phyloP scores from a whole-genome alignment of 2,797 vertebrate genomes.

The Masticophis lateralis region DNA sequence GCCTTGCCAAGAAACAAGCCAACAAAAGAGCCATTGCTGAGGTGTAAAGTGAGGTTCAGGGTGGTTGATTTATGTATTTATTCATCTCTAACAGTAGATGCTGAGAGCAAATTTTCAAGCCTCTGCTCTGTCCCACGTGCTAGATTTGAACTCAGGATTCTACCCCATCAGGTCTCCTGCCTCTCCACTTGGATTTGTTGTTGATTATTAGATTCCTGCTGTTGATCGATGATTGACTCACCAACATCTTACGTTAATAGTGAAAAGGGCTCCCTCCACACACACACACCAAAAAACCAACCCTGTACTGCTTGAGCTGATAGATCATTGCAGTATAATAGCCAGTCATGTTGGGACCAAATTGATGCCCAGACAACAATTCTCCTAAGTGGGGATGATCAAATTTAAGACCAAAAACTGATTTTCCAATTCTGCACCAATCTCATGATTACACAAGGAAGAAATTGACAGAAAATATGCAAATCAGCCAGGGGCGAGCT shows the following conservation, averaged over 20 bases:
- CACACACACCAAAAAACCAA: background rate
- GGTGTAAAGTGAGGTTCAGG: background rate
- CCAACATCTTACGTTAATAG: background rate
- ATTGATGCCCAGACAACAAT: background rate
- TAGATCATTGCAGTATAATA: background rate
- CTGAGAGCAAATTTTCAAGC: background rate
- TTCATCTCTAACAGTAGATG: background rate
- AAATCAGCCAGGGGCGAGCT: background rate
- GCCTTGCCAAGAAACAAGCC: background rate
- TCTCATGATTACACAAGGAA: background rate
- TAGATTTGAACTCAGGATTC: background rate
- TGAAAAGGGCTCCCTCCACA: background rate
- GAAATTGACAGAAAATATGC: background rate
- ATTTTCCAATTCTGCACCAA: background rate
- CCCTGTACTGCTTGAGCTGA: background rate
- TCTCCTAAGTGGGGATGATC: background rate
- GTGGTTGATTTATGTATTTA: background rate
- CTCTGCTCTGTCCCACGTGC: background rate
- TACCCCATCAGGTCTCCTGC: background rate
- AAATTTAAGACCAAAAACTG: background rate
- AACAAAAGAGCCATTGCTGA: background rate
- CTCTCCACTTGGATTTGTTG: background rate
- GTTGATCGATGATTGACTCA: background rate
- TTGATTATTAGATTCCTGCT: background rate
- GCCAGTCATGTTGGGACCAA: background rate